Conservation (phyloP, 92 coral and sea anemone genomes). For the Actinernus sp. region DNA sequence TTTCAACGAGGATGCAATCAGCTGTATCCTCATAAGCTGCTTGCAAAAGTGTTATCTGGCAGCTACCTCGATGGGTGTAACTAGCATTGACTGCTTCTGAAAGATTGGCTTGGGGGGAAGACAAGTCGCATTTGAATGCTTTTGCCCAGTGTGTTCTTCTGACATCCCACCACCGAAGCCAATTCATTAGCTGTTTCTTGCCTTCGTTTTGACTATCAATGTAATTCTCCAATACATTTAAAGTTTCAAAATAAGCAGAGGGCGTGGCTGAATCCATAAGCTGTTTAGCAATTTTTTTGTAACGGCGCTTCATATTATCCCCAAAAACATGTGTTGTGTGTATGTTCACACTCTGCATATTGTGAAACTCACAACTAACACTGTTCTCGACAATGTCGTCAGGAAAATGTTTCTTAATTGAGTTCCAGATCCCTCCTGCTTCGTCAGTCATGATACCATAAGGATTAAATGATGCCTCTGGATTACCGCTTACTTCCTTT, state of each 20-base stretch:
- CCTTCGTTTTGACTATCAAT: slow-evolving; percentile 6
- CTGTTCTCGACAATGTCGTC: too few relatives aligned
- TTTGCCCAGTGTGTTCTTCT: too few relatives aligned
- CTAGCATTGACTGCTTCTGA: slow-evolving; percentile 39
- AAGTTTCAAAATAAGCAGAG: slow-evolving; percentile 30
- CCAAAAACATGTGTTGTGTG: slow-evolving; percentile 2
- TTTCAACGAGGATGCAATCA: slow-evolving; percentile 20
- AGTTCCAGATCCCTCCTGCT: slow-evolving; percentile 46
- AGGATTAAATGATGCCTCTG: slow-evolving; percentile 29
- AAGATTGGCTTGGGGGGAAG: slow-evolving; percentile 19
- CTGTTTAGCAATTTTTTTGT: slow-evolving; percentile 22
- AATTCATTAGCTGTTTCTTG: slow-evolving; percentile 18
- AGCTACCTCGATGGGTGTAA: slow-evolving; percentile 15
- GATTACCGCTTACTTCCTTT: slow-evolving; percentile 23
- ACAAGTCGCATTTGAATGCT: too few relatives aligned
- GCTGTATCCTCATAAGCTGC: slow-evolving; percentile 46
- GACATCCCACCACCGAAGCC: too few relatives aligned
- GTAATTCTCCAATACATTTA: slow-evolving; percentile 5
- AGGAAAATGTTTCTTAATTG: too few relatives aligned
- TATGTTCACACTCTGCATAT: slow-evolving; percentile 20
- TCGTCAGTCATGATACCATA: slow-evolving; percentile 30
- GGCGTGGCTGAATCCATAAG: too few relatives aligned
- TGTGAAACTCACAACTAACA: slow-evolving; percentile 36
- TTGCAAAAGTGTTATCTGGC: slow-evolving; percentile 20
- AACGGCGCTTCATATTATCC: slow-evolving; percentile 1